Conservation (phyloP, 2,113 vertebrate species). For the Otis tarda region DNA sequence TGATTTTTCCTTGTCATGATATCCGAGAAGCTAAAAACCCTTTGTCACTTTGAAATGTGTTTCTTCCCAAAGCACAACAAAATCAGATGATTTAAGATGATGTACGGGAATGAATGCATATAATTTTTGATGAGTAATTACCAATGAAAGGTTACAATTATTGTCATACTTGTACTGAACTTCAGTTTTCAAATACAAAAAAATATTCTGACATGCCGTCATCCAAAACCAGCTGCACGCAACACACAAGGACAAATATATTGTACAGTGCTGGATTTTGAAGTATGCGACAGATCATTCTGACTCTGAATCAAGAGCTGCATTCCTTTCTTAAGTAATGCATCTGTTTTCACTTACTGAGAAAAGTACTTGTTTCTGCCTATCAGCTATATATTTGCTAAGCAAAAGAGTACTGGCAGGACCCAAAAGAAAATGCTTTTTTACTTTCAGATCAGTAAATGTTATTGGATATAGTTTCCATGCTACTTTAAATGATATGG, state of each 20-base stretch:
- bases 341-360: slow-evolving; percentile 66
- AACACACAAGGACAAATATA: neutral
- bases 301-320: slow-evolving; percentile 5
- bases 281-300: neutral
- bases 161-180: neutral
- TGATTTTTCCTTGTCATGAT: neutral
- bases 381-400: neutral
- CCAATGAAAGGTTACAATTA: neutral
- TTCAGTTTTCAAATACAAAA: neutral
- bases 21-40: neutral
- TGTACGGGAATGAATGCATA: neutral
- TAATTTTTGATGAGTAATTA: neutral
- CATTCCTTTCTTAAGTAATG: slow-evolving; percentile 61
- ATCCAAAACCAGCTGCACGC: neutral
- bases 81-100: neutral
- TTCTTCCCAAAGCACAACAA: neutral
- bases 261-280: neutral
- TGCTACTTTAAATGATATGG: neutral
- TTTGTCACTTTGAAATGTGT: neutral
- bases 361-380: slow-evolving; percentile 50
- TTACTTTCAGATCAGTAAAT: neutral
- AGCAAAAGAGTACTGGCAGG: neutral
- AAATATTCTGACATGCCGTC: neutral
- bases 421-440: neutral
- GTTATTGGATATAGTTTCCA: neutral